Evolutionary conservation across 53 echinoderm and acorn worm species (phyloP), one percentile per base, ranked within the genome.

Genomic region (Actinopyga echinites): DNA sequence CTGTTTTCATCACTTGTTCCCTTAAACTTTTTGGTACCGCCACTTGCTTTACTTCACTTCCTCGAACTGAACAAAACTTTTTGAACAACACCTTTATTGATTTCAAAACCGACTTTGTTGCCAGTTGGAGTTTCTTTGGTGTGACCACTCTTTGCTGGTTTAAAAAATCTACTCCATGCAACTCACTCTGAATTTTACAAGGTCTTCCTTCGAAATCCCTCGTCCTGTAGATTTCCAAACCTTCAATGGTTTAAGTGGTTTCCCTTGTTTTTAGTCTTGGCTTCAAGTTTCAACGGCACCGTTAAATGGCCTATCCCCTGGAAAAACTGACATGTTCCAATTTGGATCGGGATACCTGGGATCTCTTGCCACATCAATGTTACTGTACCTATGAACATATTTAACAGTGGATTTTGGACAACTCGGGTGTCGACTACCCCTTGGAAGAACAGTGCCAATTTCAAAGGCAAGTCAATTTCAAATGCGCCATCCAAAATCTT

Each of bases 301-400:
- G 38, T 21, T 25, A 20, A 35, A 71, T 12, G 38, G 15, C 44
- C 37, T 23, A 1, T 24, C 9, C 17, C 45, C 15, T 23, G 32
- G 0, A 40, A 40, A 22, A 22, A 15, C 19, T 34, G 35, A 42
- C 29, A 49, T 8, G 8, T 49, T 26, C 74, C 74, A 74, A 43
- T 71, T 71, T 24, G 8, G 8, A 4, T 71, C 73, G 15, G 73
- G 42, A 38, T 71, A 6, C 10, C 42, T 19, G 17, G 73, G 17
- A 71, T 24, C 44, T 6, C 73, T 37, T 6, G 73, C 73, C 15
- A 20, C 28, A 10, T 74, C 52, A 21, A 53, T 74, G 52, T 74
- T n/a, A n/a, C n/a, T n/a, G n/a, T 74, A 4, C 74, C 74, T 13
- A 74, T 74, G 25, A 74, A 74, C 42, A 74, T n/a, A 45, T 74